Conservation (phyloP, 2,113 vertebrate genomes). For the Bufo gargarizans region DNA sequence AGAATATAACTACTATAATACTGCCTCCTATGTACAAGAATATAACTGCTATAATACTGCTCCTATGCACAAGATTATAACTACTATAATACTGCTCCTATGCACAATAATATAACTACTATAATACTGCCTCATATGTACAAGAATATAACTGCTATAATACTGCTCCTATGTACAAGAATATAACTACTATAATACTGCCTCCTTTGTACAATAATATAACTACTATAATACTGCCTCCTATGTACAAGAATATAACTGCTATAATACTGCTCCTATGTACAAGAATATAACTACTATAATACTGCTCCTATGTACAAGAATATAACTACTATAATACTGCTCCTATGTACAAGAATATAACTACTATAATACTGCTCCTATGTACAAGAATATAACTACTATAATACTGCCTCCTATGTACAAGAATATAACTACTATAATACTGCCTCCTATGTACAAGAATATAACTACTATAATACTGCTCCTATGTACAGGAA, state of each 20-base stretch:
- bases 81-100: background rate
- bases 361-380: too few relatives aligned
- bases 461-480: too few relatives aligned
- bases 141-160: slow-evolving; percentile 5
- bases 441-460: too few relatives aligned
- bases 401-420: background rate
- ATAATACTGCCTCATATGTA: background rate
- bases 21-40: background rate
- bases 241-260: too few relatives aligned
- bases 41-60: background rate
- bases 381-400: too few relatives aligned
- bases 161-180: background rate
- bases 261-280: background rate
- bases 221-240: too few relatives aligned
- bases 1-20: background rate
- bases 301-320: too few relatives aligned
- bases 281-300: background rate
- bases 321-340: too few relatives aligned
- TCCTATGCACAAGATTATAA: background rate
- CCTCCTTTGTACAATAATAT: background rate
- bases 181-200: too few relatives aligned
- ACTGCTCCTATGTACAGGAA: background rate
- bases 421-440: too few relatives aligned
- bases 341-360: too few relatives aligned
- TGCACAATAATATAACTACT: slow-evolving; percentile 1